Base-by-base conservation (phyloP, 2,888 invertebrate species). In the Nasonovia ribisnigri region DNA sequence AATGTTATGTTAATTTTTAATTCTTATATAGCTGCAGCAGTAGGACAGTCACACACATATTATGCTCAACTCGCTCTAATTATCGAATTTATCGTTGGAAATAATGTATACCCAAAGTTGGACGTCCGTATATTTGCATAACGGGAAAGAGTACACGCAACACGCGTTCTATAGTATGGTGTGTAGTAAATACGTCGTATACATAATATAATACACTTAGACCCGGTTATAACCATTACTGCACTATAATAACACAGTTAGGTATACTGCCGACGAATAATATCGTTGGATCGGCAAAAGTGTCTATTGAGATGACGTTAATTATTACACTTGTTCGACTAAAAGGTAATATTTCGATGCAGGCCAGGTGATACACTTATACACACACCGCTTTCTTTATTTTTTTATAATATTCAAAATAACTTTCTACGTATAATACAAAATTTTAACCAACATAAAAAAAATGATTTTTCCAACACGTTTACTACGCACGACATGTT, bases 71-170 rank as follows among this genome's bases (percentile, higher is more conserved):
- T 92, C 11, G 92, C 42, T 92, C 88, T 67, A 92, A 92, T 92
- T 92, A 92, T 92, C 92, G 36, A 88, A 92, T 67, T 67, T 88
- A 92, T 88, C 88, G 67, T 88, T 51, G 88, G 43, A 88, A 88
- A 88, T 92, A 88, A 92, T 88, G 67, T 67, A 87, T 42, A 88
- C 88, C 92, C 67, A 51, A 88, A 92, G 92, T 92, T 87, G 92
- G 88, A 92, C 87, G 51, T 42, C 48, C 36, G 77, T 88, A 88
- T 92, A 92, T 92, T 92, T 88, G 92, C 92, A 92, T 92, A 88
- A 92, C 92, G 92, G 29, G 87, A 92, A 88, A 92, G 36, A 88
- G 29, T 88, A 77, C 92, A 88, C 67, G 92, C 54, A 87, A 92
- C 87, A 92, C 88, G 48, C 67, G 42, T 42, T 43, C 2, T 48